Conservation (phyloP, 2,797 vertebrate genomes). For the Prunella strophiata region DNA sequence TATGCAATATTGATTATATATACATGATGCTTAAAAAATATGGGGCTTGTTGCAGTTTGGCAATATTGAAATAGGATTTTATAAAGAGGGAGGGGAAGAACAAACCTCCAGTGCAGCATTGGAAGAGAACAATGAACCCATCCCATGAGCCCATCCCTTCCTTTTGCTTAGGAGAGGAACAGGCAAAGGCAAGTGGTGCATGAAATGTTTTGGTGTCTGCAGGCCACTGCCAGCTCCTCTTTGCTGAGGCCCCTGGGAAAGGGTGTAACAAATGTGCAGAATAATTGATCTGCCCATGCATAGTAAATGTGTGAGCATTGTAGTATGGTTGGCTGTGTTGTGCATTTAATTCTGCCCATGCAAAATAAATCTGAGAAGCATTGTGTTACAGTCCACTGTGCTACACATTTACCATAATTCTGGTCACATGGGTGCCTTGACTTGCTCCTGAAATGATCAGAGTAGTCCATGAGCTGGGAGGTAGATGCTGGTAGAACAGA, state of each 20-base stretch:
- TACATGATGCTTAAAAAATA: not conserved
- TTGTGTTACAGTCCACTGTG: not conserved
- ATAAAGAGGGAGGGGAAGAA: not conserved
- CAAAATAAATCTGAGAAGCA: conserved; percentile 4
- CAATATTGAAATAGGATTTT: not conserved
- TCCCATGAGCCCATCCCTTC: not conserved
- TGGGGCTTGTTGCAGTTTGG: not conserved
- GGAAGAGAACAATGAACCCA: conserved; percentile 3
- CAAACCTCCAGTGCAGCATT: not conserved
- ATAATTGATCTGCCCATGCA: conserved; percentile 51
- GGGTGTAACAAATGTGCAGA: conserved; percentile 38
- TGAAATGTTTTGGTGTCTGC: conserved; percentile 52
- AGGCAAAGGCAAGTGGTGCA: conserved; percentile 14
- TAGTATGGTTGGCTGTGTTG: not conserved
- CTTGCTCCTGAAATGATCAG: not conserved
- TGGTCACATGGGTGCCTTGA: not conserved
- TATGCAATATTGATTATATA: not conserved
- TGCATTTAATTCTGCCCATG: conserved; percentile 31
- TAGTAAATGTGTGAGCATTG: conserved; percentile 27
- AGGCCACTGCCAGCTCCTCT: not conserved
- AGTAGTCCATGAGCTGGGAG: not conserved
- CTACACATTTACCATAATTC: not conserved
- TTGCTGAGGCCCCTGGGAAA: conserved; percentile 32
- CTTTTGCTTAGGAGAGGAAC: not conserved
- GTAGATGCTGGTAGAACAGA: not conserved